phyloP scores from a whole-genome alignment of 2,888 invertebrate species.

The Villa cingulata region DNA sequence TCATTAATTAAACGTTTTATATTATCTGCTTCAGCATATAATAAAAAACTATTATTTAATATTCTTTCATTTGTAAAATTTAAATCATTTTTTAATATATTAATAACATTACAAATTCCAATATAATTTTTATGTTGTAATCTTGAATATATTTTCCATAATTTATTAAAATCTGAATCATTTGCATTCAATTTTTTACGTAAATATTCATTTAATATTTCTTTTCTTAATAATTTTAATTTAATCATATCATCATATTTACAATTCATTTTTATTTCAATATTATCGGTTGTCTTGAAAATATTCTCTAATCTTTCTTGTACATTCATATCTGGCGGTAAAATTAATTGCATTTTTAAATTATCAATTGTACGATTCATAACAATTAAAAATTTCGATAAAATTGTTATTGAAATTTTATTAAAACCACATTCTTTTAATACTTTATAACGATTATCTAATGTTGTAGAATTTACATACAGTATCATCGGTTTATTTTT shows the following conservation, averaged over 20 bases:
- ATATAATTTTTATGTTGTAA: constrained; percentile 37
- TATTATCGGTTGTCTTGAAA: constrained; percentile 17
- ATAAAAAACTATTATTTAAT: constrained; percentile 44
- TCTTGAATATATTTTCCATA: constrained; percentile 29
- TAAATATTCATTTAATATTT: constrained; percentile 30
- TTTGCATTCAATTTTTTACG: constrained; percentile 33
- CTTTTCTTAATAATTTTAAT: constrained; percentile 25
- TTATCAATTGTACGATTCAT: constrained; percentile 27
- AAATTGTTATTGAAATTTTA: constrained; percentile 29
- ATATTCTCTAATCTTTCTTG: constrained; percentile 24
- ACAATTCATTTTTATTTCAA: constrained; percentile 13
- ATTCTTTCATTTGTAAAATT: constrained; percentile 42
- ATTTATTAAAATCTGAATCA: constrained; percentile 25
- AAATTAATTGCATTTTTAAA: constrained; percentile 32
- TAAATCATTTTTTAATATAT: constrained; percentile 42
- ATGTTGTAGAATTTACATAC: constrained; percentile 40
- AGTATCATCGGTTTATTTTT: constrained; percentile 42
- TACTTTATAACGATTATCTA: constrained; percentile 48
- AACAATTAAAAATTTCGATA: constrained; percentile 31
- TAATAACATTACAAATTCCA: constrained; percentile 41
- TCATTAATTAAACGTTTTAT: constrained; percentile 42
- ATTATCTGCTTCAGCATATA: constrained; percentile 45
- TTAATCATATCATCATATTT: constrained; percentile 19
- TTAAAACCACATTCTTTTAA: constrained; percentile 47
- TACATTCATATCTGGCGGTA: constrained; percentile 34